Evolutionary conservation across 2,797 vertebrate genomes (phyloP), one percentile per base, ranked within the genome.

Genomic region (Alfaro cultratus): DNA sequence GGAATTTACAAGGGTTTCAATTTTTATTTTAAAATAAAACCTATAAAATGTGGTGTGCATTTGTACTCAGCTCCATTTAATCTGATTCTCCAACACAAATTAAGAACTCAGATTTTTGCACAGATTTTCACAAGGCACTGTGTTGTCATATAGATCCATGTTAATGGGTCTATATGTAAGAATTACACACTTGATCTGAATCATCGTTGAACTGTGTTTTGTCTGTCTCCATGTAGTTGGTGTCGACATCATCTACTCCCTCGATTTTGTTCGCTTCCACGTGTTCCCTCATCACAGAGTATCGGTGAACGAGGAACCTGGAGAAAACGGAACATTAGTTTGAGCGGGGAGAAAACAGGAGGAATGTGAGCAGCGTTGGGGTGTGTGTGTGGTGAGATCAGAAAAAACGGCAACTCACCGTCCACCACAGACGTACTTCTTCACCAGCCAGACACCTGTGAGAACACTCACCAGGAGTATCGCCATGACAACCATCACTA

Each of bases 381-480:
- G 29, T n/a, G 4, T 75, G 39, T 49, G 53, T 7, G 47, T 53
- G 76, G 74, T 8, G 39, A 23, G 49, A 51, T 51, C 49, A 79
- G 15, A 68, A 46, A 45, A 49, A 12, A 51, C 10, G 4, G 5
- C 16, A 60, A 85, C 97, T 95, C 83, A 98, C 98, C 98, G 96
- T 90, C 98, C 98, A 49, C 98, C 98, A 4, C 97, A 99, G 90
- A 99, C 94, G 0, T 98, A 98, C 91, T 97, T 99, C 96, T 98
- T 99, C 76, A 99, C 88, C 73, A 99, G 91, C 86, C 97, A 92
- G 85, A 96, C 95, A 7, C 95, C 96, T 0, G 95, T 93, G 4
- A 96, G 78, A 0, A 93, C 87, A 1, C 95, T 95, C 76, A 94
- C 80, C 75, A 98, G 93, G 83, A 99, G 94, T 82, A 97, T 79